A percentile compares a stretch with the other conserved stretches of the same genome.
These are phyloP conservation scores for Acronicta alni DNA, from an alignment of 2,888 invertebrate species.

Conservation along the genomic window DNA sequence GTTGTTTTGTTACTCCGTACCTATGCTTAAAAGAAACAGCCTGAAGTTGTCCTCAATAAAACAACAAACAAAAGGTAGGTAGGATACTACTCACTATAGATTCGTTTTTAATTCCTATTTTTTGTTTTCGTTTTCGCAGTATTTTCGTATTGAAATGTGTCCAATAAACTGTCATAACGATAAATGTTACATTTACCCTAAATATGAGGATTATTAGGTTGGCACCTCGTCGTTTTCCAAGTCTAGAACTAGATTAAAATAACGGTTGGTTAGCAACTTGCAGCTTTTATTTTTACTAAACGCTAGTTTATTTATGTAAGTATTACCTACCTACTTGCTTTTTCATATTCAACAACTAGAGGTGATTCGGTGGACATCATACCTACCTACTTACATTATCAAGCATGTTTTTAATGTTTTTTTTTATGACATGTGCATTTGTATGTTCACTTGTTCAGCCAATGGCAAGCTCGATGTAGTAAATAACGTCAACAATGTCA, in stretches of 20 bases:
- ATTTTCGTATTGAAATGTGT: background rate
- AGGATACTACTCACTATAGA: background rate
- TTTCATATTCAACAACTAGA: constrained; percentile 36
- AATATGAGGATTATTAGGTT: constrained; percentile 23
- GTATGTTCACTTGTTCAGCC: constrained; percentile 24
- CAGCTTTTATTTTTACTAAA: too few species aligned
- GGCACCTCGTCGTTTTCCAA: constrained; percentile 12
- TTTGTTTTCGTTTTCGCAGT: too few species aligned
- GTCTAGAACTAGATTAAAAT: background rate
- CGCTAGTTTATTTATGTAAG: constrained; percentile 15
- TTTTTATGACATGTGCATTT: constrained; percentile 46
- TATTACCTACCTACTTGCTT: background rate
- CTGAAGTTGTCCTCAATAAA: too few species aligned
- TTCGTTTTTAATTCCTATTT: too few species aligned
- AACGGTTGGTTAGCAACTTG: too few species aligned
- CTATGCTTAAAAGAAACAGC: too few species aligned
- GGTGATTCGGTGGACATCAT: constrained; percentile 46
- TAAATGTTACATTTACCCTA: constrained; percentile 25
- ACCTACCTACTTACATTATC: constrained; percentile 11
- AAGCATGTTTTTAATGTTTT: constrained; percentile 47
- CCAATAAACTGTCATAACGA: background rate
- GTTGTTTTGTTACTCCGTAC: too few species aligned
- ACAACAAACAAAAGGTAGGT: too few species aligned
- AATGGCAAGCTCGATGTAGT: constrained; percentile 33
- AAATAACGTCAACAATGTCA: constrained; percentile 28